Percentiles rank a stretch among this genome's conserved stretches.
These are phyloP conservation scores for Galeopsomyia nigrocyanea DNA, from an alignment of 2,888 invertebrate genomes.

Conservation along the genomic window DNA sequence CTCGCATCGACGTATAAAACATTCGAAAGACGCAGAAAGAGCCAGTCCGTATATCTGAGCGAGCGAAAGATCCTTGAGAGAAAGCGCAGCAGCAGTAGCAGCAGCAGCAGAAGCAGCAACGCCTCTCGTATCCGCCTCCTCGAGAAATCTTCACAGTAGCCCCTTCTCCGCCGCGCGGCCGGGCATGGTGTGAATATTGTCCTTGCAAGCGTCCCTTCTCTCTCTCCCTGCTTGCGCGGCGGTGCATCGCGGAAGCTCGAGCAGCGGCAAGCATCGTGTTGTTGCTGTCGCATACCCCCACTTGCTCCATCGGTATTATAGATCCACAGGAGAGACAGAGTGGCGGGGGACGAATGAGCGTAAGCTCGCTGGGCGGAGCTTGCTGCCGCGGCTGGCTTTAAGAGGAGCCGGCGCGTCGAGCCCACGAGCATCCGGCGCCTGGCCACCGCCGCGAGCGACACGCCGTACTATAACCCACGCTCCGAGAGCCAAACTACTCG, in stretches of 20 bases:
- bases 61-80: not conserved
- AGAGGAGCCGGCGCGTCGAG: slow-evolving; percentile 16
- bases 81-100: too few species aligned
- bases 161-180: too few species aligned
- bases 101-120: too few species aligned
- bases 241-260: too few species aligned
- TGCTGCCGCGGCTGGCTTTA: slow-evolving; percentile 46
- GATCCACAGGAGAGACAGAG: slow-evolving; percentile 5
- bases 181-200: too few species aligned
- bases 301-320: not conserved
- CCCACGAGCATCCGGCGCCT: slow-evolving; percentile 63
- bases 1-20: too few species aligned
- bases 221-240: too few species aligned
- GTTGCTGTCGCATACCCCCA: slow-evolving; percentile 1
- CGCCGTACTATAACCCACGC: slow-evolving; percentile 2
- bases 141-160: too few species aligned
- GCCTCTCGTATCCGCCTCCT: too few species aligned
- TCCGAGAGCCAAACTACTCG: slow-evolving; percentile 33
- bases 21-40: too few species aligned
- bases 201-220: too few species aligned
- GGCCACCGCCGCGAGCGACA: slow-evolving; percentile 59
- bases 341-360: not conserved
- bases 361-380: slow-evolving; percentile 58
- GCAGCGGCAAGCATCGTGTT: not conserved
- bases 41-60: not conserved